These are phyloP conservation scores for Carposina sasakii DNA, from an alignment of 1,140 invertebrate genomes.

Conservation along the genomic window DNA sequence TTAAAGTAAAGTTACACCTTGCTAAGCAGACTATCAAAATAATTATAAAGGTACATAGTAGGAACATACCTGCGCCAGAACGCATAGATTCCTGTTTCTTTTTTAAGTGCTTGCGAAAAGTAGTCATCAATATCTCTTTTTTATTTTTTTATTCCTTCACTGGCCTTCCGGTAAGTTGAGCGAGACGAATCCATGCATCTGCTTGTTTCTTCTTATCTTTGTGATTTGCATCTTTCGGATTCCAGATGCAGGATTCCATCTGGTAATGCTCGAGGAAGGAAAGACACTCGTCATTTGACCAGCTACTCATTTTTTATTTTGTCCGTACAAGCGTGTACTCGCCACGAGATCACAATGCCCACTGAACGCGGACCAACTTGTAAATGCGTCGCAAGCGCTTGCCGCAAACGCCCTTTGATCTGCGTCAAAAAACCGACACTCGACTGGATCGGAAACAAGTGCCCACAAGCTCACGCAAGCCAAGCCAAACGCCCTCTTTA, in stretches of 20 bases:
- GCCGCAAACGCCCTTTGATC: conserved; percentile 22
- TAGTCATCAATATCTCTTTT: conserved; percentile 21
- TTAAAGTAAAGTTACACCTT: neutral
- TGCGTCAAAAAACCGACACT: conserved; percentile 21
- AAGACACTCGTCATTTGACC: conserved; percentile 16
- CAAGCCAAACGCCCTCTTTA: conserved; percentile 19
- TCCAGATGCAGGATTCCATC: conserved; percentile 12
- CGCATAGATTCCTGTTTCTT: conserved; percentile 17
- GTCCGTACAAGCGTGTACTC: neutral
- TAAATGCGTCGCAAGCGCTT: conserved; percentile 5
- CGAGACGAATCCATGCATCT: conserved; percentile 20
- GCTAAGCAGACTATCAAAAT: neutral
- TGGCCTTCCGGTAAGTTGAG: conserved; percentile 1
- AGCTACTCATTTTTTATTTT: conserved; percentile 11
- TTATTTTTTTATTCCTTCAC: conserved; percentile 20
- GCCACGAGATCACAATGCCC: conserved; percentile 8
- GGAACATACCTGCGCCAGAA: conserved; percentile 16
- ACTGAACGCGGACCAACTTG: conserved; percentile 15
- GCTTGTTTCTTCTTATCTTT: conserved; percentile 21
- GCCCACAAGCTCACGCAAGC: conserved; percentile 14
- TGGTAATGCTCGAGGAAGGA: conserved; percentile 17
- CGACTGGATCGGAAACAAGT: conserved; percentile 15
- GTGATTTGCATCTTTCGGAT: conserved; percentile 14
- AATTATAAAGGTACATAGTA: neutral
- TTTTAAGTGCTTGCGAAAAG: conserved; percentile 19